A percentile compares a stretch with the other conserved stretches of the same genome.
phyloP scores from a whole-genome alignment of 2,113 vertebrate genomes.

The Empidonax alnorum region DNA sequence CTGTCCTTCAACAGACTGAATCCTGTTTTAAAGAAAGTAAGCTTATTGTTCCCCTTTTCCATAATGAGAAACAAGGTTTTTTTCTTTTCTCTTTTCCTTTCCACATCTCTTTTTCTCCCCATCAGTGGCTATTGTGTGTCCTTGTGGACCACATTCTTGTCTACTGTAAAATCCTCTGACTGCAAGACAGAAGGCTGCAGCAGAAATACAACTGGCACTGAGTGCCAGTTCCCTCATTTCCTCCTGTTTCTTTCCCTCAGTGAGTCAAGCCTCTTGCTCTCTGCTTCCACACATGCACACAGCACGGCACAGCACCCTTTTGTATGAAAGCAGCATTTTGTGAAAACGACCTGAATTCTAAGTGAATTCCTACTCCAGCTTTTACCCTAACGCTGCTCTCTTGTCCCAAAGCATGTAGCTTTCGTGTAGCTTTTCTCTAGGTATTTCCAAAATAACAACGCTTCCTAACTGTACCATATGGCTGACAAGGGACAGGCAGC shows the following conservation, averaged over 20 bases:
- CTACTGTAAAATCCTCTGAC: neutral
- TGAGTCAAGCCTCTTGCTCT: neutral
- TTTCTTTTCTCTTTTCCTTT: neutral
- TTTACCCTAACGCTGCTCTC: neutral
- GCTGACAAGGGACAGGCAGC: neutral
- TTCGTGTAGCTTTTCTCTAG: constrained; percentile 23
- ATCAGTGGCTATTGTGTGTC: neutral
- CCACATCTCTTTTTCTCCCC: neutral
- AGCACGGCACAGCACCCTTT: neutral
- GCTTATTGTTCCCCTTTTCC: neutral
- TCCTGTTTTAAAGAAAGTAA: neutral
- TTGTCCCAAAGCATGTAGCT: neutral
- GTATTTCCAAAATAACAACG: neutral
- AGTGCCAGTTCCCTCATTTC: neutral
- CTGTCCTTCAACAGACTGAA: neutral
- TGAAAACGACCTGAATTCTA: neutral
- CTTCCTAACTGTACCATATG: neutral
- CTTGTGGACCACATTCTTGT: neutral
- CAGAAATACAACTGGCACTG: neutral
- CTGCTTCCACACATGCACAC: neutral
- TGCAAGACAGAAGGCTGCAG: constrained; percentile 7
- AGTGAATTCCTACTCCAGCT: neutral
- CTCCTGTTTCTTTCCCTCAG: neutral
- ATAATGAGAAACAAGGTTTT: neutral
- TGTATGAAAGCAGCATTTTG: neutral